A percentile compares a stretch with the other conserved stretches of the same genome.
phyloP scores from a whole-genome alignment of 2,888 invertebrate species.

The Pachycephus smyrnensis region DNA sequence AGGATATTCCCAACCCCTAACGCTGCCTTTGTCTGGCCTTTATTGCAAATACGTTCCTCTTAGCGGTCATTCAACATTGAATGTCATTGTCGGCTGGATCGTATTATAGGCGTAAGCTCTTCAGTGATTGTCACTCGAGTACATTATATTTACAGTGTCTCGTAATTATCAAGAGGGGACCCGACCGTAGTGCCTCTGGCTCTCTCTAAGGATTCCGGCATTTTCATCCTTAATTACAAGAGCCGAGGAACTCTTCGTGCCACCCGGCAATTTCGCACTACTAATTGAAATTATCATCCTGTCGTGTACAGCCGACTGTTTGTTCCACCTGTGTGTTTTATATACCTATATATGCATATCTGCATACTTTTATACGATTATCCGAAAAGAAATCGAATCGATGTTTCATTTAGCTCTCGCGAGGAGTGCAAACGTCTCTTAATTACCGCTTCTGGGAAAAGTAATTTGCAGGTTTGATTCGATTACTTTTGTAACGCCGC shows the following conservation, averaged over 20 bases:
- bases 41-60: conserved; percentile 26
- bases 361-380: conserved; percentile 7
- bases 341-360: background rate
- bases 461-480: conserved; percentile 46
- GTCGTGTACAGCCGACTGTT: background rate
- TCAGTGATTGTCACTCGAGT: background rate
- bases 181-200: background rate
- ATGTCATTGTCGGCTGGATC: conserved; percentile 44
- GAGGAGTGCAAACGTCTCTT: conserved; percentile 44
- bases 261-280: background rate
- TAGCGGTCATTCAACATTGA: conserved; percentile 40
- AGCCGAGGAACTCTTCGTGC: background rate
- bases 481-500: conserved; percentile 44
- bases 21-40: conserved; percentile 23
- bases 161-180: background rate
- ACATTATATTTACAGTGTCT: background rate
- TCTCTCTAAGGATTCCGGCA: background rate
- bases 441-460: conserved; percentile 42
- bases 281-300: background rate
- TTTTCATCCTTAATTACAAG: background rate
- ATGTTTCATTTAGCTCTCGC: conserved; percentile 13
- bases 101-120: conserved; percentile 30
- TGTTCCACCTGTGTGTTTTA: background rate
- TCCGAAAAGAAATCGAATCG: conserved; percentile 46
- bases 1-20: background rate